Percentiles rank a stretch among this genome's conserved stretches.
Conservation (phyloP, 2,797 vertebrate genomes). For the Macroramphosus scolopax region DNA sequence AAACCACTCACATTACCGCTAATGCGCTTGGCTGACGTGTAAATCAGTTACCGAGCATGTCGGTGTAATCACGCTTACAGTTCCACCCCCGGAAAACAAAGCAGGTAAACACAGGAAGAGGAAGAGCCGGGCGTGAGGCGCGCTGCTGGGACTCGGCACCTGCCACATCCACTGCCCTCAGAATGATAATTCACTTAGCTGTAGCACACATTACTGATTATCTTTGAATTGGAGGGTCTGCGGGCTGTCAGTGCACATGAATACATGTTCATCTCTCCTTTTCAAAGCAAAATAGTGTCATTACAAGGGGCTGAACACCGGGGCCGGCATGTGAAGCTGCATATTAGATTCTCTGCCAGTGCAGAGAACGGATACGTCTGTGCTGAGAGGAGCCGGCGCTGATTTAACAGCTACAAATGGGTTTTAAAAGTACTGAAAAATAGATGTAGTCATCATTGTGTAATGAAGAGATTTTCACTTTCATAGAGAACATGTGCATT, state of each 20-base stretch:
- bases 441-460: slow-evolving; percentile 15
- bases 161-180: background rate
- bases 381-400: no score
- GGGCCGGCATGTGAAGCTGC: no score
- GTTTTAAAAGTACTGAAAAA: background rate
- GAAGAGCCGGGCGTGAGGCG: background rate
- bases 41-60: slow-evolving; percentile 30
- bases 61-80: slow-evolving; percentile 17
- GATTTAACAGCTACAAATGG: no score
- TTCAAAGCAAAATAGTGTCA: no score
- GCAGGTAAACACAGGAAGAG: slow-evolving; percentile 14
- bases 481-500: background rate
- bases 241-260: no score
- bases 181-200: background rate
- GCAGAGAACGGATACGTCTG: no score
- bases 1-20: slow-evolving; percentile 47
- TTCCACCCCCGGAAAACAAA: slow-evolving; percentile 12
- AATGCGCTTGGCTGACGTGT: slow-evolving; percentile 26
- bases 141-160: background rate
- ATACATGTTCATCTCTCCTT: no score
- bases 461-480: slow-evolving; percentile 12
- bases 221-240: background rate
- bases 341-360: no score
- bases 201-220: no score
- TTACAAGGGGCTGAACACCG: no score